These are phyloP conservation scores for Megatriorchis doriae DNA, from an alignment of 2,113 vertebrate species.

Conservation along the genomic window DNA sequence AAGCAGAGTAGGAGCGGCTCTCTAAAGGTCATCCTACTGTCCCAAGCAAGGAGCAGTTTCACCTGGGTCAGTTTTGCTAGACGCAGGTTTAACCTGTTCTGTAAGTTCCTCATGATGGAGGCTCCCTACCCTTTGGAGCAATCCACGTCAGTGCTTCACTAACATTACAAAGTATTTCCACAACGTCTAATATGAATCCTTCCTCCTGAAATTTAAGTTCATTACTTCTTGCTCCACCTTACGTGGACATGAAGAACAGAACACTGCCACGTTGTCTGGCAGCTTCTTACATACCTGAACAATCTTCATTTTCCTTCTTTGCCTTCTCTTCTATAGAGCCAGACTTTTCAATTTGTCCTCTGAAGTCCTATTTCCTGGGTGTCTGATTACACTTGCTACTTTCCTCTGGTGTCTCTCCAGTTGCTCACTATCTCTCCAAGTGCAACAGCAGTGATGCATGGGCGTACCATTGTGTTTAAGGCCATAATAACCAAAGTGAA, in stretches of 20 bases:
- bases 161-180: not conserved
- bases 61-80: not conserved
- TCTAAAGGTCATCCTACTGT: not conserved
- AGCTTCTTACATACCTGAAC: not conserved
- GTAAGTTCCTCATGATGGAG: not conserved
- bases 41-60: not conserved
- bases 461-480: not conserved
- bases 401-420: not conserved
- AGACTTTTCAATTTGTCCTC: not conserved
- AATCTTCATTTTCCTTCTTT: not conserved
- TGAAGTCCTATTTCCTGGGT: not conserved
- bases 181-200: not conserved
- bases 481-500: not conserved
- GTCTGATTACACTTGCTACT: not conserved
- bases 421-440: not conserved
- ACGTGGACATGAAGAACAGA: not conserved
- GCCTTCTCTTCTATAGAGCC: not conserved
- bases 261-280: not conserved
- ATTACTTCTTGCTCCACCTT: not conserved
- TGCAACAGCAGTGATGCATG: not conserved
- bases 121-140: not conserved
- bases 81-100: not conserved
- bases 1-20: not conserved
- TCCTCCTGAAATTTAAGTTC: not conserved
- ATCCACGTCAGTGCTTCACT: not conserved